Base-by-base conservation (phyloP, 2,797 vertebrate species). In the Propithecus deckenii region DNA sequence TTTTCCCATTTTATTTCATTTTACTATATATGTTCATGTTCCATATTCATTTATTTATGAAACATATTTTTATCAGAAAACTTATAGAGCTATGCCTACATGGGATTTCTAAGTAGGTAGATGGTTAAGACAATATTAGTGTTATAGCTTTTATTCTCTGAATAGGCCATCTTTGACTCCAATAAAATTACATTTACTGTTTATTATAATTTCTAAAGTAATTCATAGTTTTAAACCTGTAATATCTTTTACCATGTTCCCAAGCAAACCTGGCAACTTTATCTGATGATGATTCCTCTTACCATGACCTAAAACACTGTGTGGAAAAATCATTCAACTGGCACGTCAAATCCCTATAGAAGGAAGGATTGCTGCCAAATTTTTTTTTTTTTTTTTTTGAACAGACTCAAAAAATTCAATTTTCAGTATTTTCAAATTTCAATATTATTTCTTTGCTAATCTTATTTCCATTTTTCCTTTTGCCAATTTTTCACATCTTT, bases 11-110 rank as follows among this genome's bases (percentile, higher is more conserved):
- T 96, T 97, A 86, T 96, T 97, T 98, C 98, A 96, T 96, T 95
- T 97, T 72, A 98, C 67, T 97, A 96, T 98, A 96, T 98, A 97
- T 97, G 92, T 97, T 97, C 96, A 96, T 95, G 83, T 97, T 92
- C 93, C 96, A 94, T 95, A 98, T 96, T 98, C 97, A 97, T 98
- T 97, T 97, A 95, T 96, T 97, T 98, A 97, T 98, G 97, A 98
- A 98, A 90, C 63, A 85, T 90, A 38, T 97, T 98, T 98, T 98
- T 97, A 98, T 98, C 96, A 93, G 95, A 98, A 98, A 97, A 92
- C 63, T 75, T 97, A 93, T 7, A 98, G 95, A 94, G 80, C 94
- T 98, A 87, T 97, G 96, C 79, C 94, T 96, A 92, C 46, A 94
- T 92, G 96, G 87, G 96, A 97, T 89, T 83, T 97, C 89, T 90